Evolutionary conservation across 2,888 invertebrate genomes (phyloP).

Genomic region (Criorhina ranunculi): DNA sequence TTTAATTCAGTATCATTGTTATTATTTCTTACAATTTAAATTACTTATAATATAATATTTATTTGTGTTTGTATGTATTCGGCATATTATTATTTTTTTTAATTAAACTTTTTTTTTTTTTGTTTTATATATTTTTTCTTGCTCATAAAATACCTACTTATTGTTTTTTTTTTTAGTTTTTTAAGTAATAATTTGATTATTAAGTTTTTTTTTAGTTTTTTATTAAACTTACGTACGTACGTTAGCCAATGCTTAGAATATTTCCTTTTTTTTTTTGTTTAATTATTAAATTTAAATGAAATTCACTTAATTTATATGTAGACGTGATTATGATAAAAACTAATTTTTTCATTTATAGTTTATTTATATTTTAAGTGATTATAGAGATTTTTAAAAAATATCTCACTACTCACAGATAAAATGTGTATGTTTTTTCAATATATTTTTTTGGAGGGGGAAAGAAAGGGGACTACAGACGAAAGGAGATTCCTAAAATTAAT

Average conservation of each 20-base stretch:
- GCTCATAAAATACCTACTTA: constrained; percentile 51
- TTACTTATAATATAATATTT: constrained; percentile 59
- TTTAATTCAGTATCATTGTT: constrained; percentile 76
- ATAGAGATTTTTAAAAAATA: constrained; percentile 44
- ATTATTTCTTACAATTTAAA: constrained; percentile 69
- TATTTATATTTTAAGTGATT: constrained; percentile 37
- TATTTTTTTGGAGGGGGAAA: not conserved
- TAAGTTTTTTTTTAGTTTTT: constrained; percentile 40
- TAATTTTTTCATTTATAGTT: constrained; percentile 43
- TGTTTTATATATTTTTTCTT: constrained; percentile 28
- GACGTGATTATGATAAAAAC: constrained; percentile 53
- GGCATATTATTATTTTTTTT: constrained; percentile 58
- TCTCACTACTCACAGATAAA: constrained; percentile 51
- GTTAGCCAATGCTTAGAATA: constrained; percentile 69
- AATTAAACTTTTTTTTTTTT: constrained; percentile 34
- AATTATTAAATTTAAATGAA: constrained; percentile 50
- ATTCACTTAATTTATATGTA: constrained; percentile 43
- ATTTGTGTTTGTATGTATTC: constrained; percentile 69
- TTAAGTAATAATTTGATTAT: constrained; percentile 73
- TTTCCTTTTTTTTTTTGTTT: constrained; percentile 10
- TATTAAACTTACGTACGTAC: constrained; percentile 66
- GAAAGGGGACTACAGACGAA: constrained; percentile 24
- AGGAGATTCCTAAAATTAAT: constrained; percentile 40
- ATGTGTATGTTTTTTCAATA: constrained; percentile 17
- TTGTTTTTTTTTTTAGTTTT: constrained; percentile 55